Conservation (phyloP, 1,140 invertebrate species). For the Papilio aristodemus region DNA sequence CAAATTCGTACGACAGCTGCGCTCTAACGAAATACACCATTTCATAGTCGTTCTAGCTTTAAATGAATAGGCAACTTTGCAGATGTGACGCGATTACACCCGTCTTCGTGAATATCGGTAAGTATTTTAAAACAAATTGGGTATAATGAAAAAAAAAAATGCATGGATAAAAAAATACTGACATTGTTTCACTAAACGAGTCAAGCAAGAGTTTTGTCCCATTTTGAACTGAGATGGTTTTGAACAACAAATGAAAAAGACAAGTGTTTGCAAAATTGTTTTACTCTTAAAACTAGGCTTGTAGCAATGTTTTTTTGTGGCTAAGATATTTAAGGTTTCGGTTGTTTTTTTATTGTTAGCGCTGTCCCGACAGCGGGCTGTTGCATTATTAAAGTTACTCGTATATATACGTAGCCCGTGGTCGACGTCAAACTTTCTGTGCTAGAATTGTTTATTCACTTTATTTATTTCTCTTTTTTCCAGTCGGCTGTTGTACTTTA, state of each 20-base stretch:
- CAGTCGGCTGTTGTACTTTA: not conserved
- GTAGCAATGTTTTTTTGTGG: not conserved
- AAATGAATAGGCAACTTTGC: slow-evolving; percentile 61
- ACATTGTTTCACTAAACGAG: too few species aligned
- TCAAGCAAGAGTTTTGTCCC: too few species aligned
- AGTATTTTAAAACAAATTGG: slow-evolving; percentile 3
- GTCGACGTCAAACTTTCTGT: slow-evolving; percentile 12
- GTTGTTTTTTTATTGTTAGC: not conserved
- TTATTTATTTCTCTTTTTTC: not conserved
- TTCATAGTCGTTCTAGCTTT: slow-evolving; percentile 65
- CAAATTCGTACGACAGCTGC: slow-evolving; percentile 60
- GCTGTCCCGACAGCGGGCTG: not conserved
- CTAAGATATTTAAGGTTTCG: not conserved
- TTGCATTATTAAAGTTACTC: slow-evolving; percentile 17
- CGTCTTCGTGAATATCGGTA: not conserved
- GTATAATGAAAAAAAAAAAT: not conserved
- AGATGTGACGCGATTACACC: slow-evolving; percentile 51
- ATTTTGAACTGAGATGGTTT: too few species aligned
- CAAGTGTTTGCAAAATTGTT: too few species aligned
- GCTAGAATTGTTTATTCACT: slow-evolving; percentile 1
- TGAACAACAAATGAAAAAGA: too few species aligned
- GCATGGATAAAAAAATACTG: too few species aligned
- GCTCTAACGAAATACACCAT: slow-evolving; percentile 58
- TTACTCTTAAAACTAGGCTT: not conserved
- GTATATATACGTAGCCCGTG: not conserved